phyloP scores from a whole-genome alignment of 1,140 invertebrate genomes.

The Steinernema khuongi region DNA sequence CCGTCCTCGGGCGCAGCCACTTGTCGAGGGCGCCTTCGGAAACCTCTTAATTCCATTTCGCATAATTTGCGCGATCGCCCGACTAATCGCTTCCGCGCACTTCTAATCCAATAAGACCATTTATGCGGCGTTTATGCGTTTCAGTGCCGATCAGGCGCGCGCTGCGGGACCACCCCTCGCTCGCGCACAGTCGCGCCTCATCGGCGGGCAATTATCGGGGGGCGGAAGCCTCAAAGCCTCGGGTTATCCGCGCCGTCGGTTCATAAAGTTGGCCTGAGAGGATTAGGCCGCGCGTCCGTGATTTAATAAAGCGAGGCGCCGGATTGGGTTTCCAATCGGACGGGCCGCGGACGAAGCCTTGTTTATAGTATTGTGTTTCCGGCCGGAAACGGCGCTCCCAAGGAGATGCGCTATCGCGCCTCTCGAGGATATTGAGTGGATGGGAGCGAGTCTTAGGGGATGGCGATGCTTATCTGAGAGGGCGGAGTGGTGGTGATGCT shows the following conservation, averaged over 20 bases:
- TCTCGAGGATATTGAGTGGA: too few relatives aligned
- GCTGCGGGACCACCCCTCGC: not conserved
- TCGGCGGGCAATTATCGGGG: constrained; percentile 1
- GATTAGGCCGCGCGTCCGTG: not conserved
- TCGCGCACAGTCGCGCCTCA: not conserved
- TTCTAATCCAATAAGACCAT: constrained; percentile 15
- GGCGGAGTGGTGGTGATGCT: too few relatives aligned
- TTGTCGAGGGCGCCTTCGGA: not conserved
- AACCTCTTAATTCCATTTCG: constrained; percentile 17
- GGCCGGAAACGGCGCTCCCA: too few relatives aligned
- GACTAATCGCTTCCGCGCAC: constrained; percentile 4
- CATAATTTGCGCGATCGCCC: constrained; percentile 3
- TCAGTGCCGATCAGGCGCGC: not conserved
- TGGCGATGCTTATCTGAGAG: too few relatives aligned
- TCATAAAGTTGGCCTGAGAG: not conserved
- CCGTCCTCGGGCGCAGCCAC: not conserved
- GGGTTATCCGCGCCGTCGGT: not conserved
- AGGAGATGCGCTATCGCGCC: too few relatives aligned
- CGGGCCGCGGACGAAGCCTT: too few relatives aligned
- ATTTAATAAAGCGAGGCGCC: too few relatives aligned
- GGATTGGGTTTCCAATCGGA: too few relatives aligned
- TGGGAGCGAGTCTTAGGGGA: too few relatives aligned
- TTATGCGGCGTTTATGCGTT: not conserved
- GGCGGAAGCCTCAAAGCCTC: not conserved
- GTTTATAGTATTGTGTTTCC: too few relatives aligned